Conservation (phyloP, 2,888 invertebrate genomes). For the Callinectes sapidus region DNA sequence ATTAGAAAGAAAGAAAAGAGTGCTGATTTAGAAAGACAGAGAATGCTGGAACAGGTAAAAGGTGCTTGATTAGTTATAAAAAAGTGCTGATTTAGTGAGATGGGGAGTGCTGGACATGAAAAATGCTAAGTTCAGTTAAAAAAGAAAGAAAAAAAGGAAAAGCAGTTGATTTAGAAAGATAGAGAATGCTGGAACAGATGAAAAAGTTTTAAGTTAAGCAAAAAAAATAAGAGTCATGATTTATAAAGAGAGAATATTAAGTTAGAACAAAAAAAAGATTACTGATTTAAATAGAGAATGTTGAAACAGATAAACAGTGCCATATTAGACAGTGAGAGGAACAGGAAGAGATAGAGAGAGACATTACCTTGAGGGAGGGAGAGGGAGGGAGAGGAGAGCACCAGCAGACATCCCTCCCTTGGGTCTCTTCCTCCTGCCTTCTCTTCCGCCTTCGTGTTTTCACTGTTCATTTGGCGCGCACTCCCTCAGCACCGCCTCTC, state of each 20-base stretch:
- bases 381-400: not conserved
- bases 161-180: no score
- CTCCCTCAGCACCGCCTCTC: not conserved
- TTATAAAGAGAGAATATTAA: no score
- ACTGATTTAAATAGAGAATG: no score
- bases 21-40: no score
- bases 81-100: not conserved
- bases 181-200: no score
- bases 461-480: not conserved
- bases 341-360: no score
- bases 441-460: constrained; percentile 26
- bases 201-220: no score
- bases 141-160: no score
- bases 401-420: not conserved
- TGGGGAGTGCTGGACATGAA: not conserved
- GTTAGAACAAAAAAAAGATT: no score
- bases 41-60: not conserved
- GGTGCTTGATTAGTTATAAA: not conserved
- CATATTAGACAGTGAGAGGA: no score
- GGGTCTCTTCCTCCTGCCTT: not conserved
- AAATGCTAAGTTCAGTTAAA: not conserved
- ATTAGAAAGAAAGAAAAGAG: not conserved
- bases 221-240: no score
- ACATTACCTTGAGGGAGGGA: not conserved
- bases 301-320: no score